phyloP scores from a whole-genome alignment of 2,888 invertebrate species.

The Cephus nigrinus region DNA sequence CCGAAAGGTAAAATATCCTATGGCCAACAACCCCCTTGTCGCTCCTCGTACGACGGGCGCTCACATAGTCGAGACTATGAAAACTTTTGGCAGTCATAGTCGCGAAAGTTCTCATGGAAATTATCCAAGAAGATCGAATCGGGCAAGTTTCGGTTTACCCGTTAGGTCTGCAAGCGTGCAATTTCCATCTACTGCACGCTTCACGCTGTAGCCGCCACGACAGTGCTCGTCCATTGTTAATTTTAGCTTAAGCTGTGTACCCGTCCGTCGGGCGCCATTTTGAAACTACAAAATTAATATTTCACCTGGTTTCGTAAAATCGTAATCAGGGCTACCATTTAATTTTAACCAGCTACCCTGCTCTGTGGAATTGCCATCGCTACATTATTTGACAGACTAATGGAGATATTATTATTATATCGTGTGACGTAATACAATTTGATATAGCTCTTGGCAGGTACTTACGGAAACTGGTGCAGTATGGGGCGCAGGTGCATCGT shows the following conservation, averaged over 20 bases:
- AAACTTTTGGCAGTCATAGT: too few species aligned
- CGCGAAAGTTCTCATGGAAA: too few species aligned
- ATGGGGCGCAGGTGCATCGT: slow-evolving; percentile 51
- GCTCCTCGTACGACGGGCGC: neutral
- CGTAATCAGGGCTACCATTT: neutral
- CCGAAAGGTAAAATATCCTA: neutral
- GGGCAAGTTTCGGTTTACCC: neutral
- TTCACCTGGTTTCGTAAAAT: neutral
- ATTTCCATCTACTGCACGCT: neutral
- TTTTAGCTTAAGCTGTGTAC: neutral
- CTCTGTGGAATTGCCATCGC: neutral
- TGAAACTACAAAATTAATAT: neutral
- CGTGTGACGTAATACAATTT: neutral
- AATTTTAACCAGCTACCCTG: neutral
- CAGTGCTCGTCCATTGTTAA: neutral
- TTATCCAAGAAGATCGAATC: too few species aligned
- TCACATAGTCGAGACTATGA: too few species aligned
- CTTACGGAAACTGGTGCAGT: slow-evolving; percentile 61
- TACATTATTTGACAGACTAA: too few species aligned
- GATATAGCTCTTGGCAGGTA: slow-evolving; percentile 29
- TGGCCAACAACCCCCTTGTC: neutral
- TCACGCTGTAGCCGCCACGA: neutral
- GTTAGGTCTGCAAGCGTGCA: neutral
- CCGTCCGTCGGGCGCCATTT: neutral
- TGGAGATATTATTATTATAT: neutral